Evolutionary conservation across 2,113 vertebrate genomes (phyloP).

Genomic region (Argyrosomus japonicus): DNA sequence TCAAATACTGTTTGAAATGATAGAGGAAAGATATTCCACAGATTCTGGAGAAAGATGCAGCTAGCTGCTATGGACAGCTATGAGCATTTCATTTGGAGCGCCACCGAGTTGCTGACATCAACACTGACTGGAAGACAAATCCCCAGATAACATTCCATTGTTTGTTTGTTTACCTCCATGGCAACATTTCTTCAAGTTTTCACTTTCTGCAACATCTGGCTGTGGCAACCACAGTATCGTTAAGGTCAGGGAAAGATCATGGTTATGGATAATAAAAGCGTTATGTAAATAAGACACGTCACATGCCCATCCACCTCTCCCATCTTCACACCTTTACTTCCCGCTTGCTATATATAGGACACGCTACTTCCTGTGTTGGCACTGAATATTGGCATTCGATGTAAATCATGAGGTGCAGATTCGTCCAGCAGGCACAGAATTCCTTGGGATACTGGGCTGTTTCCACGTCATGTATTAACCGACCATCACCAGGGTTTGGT

Average conservation of each 20-base stretch:
- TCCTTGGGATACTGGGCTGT: slow-evolving; percentile 11
- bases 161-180: neutral
- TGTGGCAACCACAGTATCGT: neutral
- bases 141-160: neutral
- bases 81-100: neutral
- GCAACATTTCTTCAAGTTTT: neutral
- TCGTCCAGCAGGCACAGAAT: neutral
- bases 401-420: neutral
- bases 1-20: slow-evolving; percentile 1
- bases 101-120: too few relatives aligned
- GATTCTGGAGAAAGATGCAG: neutral
- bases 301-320: neutral
- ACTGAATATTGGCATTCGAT: neutral
- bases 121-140: neutral
- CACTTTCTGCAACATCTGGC: neutral
- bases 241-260: neutral
- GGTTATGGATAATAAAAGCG: neutral
- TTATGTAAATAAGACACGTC: neutral
- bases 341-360: neutral
- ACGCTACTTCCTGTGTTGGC: neutral
- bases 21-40: neutral
- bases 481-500: slow-evolving; percentile 49
- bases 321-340: neutral
- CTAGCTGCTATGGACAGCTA: neutral
- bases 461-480: slow-evolving; percentile 24